Conservation (phyloP, 30 jellyfish, hydroid and myxozoan species). For the Hydractinia symbiolongicarpus region DNA sequence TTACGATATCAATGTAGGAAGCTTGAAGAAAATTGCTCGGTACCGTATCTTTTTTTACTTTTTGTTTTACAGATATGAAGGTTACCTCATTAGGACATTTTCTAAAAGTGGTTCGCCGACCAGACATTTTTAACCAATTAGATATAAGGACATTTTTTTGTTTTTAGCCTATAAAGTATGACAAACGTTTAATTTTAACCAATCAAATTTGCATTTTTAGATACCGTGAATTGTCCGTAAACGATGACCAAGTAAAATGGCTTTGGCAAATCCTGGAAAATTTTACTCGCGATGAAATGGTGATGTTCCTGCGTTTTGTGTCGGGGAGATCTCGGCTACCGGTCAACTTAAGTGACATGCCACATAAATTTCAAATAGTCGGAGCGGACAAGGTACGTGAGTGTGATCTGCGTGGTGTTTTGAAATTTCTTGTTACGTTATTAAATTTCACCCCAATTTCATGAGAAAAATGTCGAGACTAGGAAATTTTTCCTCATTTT, state of each 20-base stretch:
- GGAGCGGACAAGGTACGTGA: conserved; percentile 67
- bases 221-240: conserved; percentile 57
- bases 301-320: conserved; percentile 70
- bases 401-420: too few relatives aligned
- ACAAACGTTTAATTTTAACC: background rate
- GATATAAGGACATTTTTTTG: too few relatives aligned
- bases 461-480: too few relatives aligned
- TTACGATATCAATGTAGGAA: conserved; percentile 46
- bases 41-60: background rate
- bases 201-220: conserved; percentile 25
- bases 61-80: background rate
- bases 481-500: too few relatives aligned
- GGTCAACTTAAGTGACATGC: conserved; percentile 64
- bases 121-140: too few relatives aligned
- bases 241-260: conserved; percentile 51
- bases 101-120: too few relatives aligned
- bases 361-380: conserved; percentile 79
- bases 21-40: conserved; percentile 67
- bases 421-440: too few relatives aligned
- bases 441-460: too few relatives aligned
- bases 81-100: background rate
- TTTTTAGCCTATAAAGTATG: background rate
- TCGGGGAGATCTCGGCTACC: conserved; percentile 94
- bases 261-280: conserved; percentile 78
- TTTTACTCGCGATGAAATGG: conserved; percentile 52